Base-by-base conservation (phyloP, 2,113 vertebrate species). In the Callospermophilus lateralis region DNA sequence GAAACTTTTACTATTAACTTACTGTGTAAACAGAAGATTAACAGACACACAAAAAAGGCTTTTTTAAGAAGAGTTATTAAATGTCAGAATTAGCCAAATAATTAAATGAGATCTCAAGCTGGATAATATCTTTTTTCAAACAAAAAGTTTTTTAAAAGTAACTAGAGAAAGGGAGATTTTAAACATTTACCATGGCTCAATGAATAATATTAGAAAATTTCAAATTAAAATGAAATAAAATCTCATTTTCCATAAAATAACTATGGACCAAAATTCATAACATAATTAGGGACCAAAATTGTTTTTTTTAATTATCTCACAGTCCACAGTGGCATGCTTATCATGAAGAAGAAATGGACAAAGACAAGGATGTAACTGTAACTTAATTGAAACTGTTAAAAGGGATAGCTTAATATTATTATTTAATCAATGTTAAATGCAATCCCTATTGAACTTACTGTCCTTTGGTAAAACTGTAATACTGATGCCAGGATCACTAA, bases 401-500 rank as follows among this genome's bases (percentile, higher is more conserved):
- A 96, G 72, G 93, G 73, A 48, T 30, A 85, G 34, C 42, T 90
- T 84, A 30, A 70, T 84, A 91, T 68, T 72, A 78, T 84, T 70
- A 45, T 84, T 76, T 95, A 88, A 91, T 55, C 84, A 86, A 76
- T 67, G 90, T 90, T 51, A 94, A 97, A 79, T 84, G 22, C 13
- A 17, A 0, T 88, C 37, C 90, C 3, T 90, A 0, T 32, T 89
- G 91, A 45, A 98, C 99, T 99, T 98, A 99, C 99, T 99, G 93
- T 99, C 99, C 98, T 98, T 99, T 93, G 99, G 99, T 97, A 99
- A 98, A 79, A 99, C 99, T 6, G 98, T 99, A 97, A 99, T 98
- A 98, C 99, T 99, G 98, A 99, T 99, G 34, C 99, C 99, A 39
- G 99, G 99, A 97, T 99, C 99, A 89, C 99, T 99, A 61, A 99